A percentile compares a stretch with the other conserved stretches of the same genome.
These are phyloP conservation scores for Lydus trimaculatus DNA, from an alignment of 2,888 invertebrate species.

Conservation along the genomic window DNA sequence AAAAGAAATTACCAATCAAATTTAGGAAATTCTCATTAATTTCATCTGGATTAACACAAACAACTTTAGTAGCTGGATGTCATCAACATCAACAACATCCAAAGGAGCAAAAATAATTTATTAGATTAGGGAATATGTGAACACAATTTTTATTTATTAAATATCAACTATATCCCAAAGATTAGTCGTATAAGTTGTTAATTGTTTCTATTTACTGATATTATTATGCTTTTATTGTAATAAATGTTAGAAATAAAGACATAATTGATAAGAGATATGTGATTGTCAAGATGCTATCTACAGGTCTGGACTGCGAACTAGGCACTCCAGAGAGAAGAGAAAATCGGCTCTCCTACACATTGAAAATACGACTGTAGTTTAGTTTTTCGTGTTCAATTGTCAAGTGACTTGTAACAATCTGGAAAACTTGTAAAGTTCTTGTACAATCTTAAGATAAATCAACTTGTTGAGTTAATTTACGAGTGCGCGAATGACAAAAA, in stretches of 20 bases:
- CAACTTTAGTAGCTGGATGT: slow-evolving; percentile 4
- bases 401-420: too few relatives aligned
- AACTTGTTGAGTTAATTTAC: too few relatives aligned
- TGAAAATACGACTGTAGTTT: too few relatives aligned
- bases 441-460: too few relatives aligned
- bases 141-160: neutral
- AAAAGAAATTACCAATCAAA: slow-evolving; percentile 55
- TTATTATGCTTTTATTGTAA: neutral
- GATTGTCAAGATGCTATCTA: neutral
- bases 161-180: neutral
- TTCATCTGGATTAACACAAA: slow-evolving; percentile 26
- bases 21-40: slow-evolving; percentile 25
- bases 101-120: neutral
- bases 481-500: too few relatives aligned
- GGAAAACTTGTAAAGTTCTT: too few relatives aligned
- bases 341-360: too few relatives aligned
- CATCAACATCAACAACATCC: neutral
- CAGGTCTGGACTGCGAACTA: too few relatives aligned
- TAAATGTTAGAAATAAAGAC: too few relatives aligned
- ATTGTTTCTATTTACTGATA: neutral
- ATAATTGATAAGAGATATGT: too few relatives aligned
- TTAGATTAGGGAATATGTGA: neutral
- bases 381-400: too few relatives aligned
- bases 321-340: too few relatives aligned
- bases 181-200: neutral